These are phyloP conservation scores for Lucifuga dentata DNA, from an alignment of 2,113 vertebrate genomes.

Conservation along the genomic window DNA sequence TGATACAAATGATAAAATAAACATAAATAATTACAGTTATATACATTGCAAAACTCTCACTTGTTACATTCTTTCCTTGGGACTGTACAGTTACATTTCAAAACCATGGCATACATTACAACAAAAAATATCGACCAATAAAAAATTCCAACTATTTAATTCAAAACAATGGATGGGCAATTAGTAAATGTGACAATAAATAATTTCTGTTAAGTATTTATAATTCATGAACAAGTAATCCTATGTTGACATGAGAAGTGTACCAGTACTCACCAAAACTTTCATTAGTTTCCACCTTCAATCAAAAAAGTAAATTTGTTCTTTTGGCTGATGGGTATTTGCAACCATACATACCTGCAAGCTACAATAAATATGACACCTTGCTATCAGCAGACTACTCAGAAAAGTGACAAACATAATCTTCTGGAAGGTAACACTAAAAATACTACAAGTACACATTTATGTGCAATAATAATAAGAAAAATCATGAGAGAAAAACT, in stretches of 20 bases:
- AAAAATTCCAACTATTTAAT: conserved; percentile 53
- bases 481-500: conserved; percentile 53
- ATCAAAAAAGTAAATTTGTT: conserved; percentile 53
- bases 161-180: conserved; percentile 55
- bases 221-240: conserved; percentile 55
- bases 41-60: conserved; percentile 86
- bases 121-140: conserved; percentile 65
- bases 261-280: conserved; percentile 45
- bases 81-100: conserved; percentile 78
- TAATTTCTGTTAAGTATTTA: conserved; percentile 67
- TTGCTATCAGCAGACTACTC: conserved; percentile 45
- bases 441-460: conserved; percentile 65
- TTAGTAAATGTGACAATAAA: conserved; percentile 66
- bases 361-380: conserved; percentile 54
- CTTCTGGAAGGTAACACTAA: conserved; percentile 48
- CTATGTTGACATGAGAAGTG: conserved; percentile 44
- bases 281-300: conserved; percentile 52
- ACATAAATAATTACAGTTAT: conserved; percentile 99
- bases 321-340: conserved; percentile 26
- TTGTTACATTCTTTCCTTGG: conserved; percentile 80
- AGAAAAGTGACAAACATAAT: conserved; percentile 45
- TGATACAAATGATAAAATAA: conserved; percentile 94
- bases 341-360: conserved; percentile 45
- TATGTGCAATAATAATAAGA: conserved; percentile 58
- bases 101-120: conserved; percentile 71